phyloP scores from a whole-genome alignment of 2,797 vertebrate species.

The Myotis planiceps region DNA sequence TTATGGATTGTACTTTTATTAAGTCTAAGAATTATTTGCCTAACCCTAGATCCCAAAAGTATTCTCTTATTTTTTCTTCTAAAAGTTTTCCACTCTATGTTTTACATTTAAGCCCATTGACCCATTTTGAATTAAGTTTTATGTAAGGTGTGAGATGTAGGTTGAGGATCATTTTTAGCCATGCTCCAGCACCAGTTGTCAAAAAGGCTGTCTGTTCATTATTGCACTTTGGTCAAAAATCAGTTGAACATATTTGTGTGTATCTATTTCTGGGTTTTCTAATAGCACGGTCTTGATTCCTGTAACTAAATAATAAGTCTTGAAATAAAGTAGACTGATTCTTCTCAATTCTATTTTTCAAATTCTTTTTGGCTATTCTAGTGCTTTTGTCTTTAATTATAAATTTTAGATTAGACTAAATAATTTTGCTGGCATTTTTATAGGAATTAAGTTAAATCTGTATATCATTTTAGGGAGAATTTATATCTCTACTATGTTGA shows the following conservation, averaged over 20 bases:
- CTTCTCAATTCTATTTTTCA: not conserved
- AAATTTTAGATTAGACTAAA: constrained; percentile 25
- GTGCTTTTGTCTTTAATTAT: constrained; percentile 17
- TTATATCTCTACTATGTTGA: not conserved
- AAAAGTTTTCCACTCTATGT: constrained; percentile 23
- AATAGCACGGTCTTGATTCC: not conserved
- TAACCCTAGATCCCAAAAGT: not conserved
- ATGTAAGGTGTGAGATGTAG: not conserved
- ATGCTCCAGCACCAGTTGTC: not conserved
- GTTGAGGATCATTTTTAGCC: not conserved
- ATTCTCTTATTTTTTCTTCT: not conserved
- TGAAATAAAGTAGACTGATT: not conserved
- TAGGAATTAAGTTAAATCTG: not conserved
- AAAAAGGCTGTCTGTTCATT: not conserved
- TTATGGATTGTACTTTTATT: constrained; percentile 4
- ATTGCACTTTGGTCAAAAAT: not conserved
- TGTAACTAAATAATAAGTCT: not conserved
- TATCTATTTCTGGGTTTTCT: not conserved
- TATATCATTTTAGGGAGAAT: not conserved
- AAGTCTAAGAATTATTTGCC: not conserved
- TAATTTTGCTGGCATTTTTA: not conserved
- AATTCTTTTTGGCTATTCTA: not conserved
- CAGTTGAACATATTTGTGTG: not conserved
- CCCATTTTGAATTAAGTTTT: constrained; percentile 24
- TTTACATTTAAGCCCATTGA: not conserved